phyloP scores from a whole-genome alignment of 2,113 vertebrate genomes.

The Ciconia maguari region DNA sequence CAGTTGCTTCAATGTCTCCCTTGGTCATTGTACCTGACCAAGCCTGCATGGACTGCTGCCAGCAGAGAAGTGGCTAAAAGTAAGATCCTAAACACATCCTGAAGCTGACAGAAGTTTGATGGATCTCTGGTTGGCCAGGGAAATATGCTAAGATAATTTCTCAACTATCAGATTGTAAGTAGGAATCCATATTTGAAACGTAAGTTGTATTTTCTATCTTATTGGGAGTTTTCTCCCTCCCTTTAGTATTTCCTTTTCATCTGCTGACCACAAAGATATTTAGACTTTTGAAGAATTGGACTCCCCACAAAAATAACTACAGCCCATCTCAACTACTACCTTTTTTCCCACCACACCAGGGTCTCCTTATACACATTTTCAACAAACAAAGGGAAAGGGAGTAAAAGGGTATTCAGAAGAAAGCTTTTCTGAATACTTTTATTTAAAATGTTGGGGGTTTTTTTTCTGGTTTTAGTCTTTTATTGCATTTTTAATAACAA shows the following conservation, averaged over 20 bases:
- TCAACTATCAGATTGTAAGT: background rate
- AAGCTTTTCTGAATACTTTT: conserved; percentile 9
- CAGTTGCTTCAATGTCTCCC: background rate
- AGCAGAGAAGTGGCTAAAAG: background rate
- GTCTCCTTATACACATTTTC: background rate
- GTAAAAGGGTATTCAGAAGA: conserved; percentile 17
- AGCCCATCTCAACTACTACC: background rate
- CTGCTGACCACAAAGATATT: background rate
- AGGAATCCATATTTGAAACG: background rate
- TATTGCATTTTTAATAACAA: conserved; percentile 50
- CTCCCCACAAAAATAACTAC: background rate
- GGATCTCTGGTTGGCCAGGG: background rate
- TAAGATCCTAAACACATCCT: background rate
- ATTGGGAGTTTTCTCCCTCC: background rate
- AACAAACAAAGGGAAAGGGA: background rate
- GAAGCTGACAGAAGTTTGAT: background rate
- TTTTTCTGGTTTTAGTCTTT: conserved; percentile 17
- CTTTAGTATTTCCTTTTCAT: background rate
- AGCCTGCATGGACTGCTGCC: background rate
- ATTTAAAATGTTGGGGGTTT: conserved; percentile 16
- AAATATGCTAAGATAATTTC: background rate
- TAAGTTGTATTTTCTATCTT: background rate
- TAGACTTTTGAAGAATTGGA: background rate
- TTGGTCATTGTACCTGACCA: background rate
- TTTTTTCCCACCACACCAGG: background rate